Evolutionary conservation across 2,888 invertebrate genomes (phyloP).

Genomic region (Drosophila neonasuta): DNA sequence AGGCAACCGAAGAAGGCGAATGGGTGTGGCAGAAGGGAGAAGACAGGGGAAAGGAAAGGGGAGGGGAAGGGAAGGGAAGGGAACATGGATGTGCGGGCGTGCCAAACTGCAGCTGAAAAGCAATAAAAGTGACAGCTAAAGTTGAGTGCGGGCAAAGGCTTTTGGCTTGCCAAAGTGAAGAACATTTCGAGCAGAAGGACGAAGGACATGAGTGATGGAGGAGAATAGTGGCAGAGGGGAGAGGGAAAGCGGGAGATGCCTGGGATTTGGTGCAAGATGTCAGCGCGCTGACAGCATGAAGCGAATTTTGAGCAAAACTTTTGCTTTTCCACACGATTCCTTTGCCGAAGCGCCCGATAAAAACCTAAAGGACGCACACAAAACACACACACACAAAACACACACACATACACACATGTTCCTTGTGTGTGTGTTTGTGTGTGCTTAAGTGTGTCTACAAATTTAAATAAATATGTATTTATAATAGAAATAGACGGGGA

Average conservation of each 20-base stretch:
- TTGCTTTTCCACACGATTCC: slow-evolving; percentile 42
- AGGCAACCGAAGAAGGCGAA: neutral
- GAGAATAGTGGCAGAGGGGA: no score
- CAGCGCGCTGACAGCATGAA: slow-evolving; percentile 49
- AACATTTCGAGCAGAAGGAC: slow-evolving; percentile 2
- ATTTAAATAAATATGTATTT: slow-evolving; percentile 26
- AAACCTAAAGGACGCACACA: slow-evolving; percentile 16
- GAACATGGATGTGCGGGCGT: slow-evolving; percentile 21
- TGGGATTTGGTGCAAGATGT: slow-evolving; percentile 20
- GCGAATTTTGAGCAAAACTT: slow-evolving; percentile 50
- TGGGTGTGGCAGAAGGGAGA: neutral
- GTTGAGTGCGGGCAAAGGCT: slow-evolving; percentile 43
- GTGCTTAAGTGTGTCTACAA: slow-evolving; percentile 13
- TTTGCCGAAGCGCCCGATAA: slow-evolving; percentile 31
- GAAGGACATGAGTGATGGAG: neutral
- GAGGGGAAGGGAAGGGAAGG: neutral
- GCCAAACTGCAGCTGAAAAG: slow-evolving; percentile 62
- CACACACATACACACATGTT: no score
- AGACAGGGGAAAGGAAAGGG: neutral
- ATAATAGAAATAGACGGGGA: slow-evolving; percentile 14
- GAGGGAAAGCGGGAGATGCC: neutral
- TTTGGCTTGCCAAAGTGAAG: slow-evolving; percentile 13
- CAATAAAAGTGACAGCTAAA: slow-evolving; percentile 71
- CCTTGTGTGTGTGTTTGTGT: slow-evolving; percentile 1
- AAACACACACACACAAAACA: no score